Evolutionary conservation across 2,113 vertebrate genomes (phyloP).

Genomic region (Hucho hucho): DNA sequence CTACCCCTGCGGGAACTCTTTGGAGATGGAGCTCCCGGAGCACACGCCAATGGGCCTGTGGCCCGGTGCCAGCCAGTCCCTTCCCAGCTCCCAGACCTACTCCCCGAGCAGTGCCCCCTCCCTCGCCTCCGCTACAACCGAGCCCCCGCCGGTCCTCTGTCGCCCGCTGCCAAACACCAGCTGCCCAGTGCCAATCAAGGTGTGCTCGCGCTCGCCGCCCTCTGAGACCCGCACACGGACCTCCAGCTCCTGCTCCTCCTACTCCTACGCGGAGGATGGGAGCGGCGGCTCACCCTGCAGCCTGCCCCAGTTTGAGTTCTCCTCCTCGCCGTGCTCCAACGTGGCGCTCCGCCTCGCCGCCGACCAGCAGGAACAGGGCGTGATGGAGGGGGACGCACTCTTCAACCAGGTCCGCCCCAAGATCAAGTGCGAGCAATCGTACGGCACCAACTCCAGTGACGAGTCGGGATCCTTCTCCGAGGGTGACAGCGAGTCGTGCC

Average conservation of each 20-base stretch:
- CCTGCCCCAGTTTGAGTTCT: slow-evolving; percentile 96
- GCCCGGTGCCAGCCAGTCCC: slow-evolving; percentile 88
- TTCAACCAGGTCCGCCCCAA: slow-evolving; percentile 89
- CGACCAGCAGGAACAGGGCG: slow-evolving; percentile 86
- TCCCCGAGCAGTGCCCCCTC: slow-evolving; percentile 67
- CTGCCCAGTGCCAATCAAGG: slow-evolving; percentile 99
- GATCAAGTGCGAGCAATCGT: slow-evolving; percentile 99
- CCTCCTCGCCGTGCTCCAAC: slow-evolving; percentile 95
- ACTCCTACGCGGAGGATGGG: slow-evolving; percentile 95
- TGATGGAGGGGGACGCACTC: slow-evolving; percentile 81
- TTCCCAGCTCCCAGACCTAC: slow-evolving; percentile 89
- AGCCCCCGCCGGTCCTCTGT: slow-evolving; percentile 81
- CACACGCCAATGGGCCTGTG: slow-evolving; percentile 91
- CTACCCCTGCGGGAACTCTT: slow-evolving; percentile 86
- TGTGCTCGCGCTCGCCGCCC: slow-evolving; percentile 94
- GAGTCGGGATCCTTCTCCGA: slow-evolving; percentile 98
- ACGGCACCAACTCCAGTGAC: slow-evolving; percentile 98
- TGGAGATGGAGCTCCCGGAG: slow-evolving; percentile 93
- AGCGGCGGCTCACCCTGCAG: slow-evolving; percentile 96
- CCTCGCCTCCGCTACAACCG: slow-evolving; percentile 49
- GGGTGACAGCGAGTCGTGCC: slow-evolving; percentile 98
- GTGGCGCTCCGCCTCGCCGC: slow-evolving; percentile 85
- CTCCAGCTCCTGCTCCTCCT: slow-evolving; percentile 97
- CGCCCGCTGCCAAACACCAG: slow-evolving; percentile 94
- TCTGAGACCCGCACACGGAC: slow-evolving; percentile 95